Evolutionary conservation across 1,140 invertebrate genomes (phyloP).

Genomic region (Centruroides vittatus): DNA sequence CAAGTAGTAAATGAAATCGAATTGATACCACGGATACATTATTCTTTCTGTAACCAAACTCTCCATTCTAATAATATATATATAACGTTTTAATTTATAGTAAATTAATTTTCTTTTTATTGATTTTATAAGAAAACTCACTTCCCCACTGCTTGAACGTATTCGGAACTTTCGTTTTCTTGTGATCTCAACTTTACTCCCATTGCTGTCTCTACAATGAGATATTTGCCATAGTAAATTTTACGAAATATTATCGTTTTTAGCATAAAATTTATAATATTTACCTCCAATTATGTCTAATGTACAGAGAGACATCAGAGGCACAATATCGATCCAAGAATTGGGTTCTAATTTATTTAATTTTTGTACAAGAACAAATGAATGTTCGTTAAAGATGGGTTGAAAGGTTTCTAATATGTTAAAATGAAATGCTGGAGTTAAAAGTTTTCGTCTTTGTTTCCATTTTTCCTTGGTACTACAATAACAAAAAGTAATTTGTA

Average conservation of each 20-base stretch:
- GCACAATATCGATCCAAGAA: conserved; percentile 11
- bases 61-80: too few species aligned
- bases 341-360: conserved; percentile 21
- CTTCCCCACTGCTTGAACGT: conserved; percentile 44
- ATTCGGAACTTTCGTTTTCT: conserved; percentile 46
- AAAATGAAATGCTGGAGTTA: conserved; percentile 37
- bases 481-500: conserved; percentile 32
- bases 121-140: background rate
- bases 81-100: too few species aligned
- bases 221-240: conserved; percentile 2
- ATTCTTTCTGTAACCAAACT: background rate
- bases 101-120: too few species aligned
- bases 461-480: conserved; percentile 30
- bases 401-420: conserved; percentile 38
- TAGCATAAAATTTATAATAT: too few species aligned
- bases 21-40: conserved; percentile 17
- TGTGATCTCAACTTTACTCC: conserved; percentile 54
- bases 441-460: conserved; percentile 31
- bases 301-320: background rate
- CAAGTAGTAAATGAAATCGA: conserved; percentile 16
- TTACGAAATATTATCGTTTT: background rate
- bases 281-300: conserved; percentile 16
- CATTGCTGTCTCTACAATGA: conserved; percentile 79
- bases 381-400: conserved; percentile 36
- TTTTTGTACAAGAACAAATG: conserved; percentile 24